phyloP scores from a whole-genome alignment of 2,797 vertebrate genomes.

The Amblyraja radiata region DNA sequence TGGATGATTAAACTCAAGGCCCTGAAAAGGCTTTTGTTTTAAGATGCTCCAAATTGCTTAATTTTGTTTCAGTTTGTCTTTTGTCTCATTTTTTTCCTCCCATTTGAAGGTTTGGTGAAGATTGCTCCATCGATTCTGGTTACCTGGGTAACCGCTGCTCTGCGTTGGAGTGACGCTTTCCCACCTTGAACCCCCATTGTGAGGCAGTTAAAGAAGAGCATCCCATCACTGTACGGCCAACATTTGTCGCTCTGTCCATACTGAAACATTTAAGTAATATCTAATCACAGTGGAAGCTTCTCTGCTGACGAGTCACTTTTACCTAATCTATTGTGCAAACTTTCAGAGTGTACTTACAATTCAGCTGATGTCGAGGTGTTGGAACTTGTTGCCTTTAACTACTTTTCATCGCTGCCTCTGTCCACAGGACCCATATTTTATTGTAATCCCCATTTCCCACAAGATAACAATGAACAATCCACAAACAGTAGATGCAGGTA shows the following conservation, averaged over 20 bases:
- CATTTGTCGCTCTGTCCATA: conserved; percentile 41
- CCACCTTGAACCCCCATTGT: conserved; percentile 52
- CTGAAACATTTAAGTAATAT: conserved; percentile 12
- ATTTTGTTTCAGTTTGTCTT: conserved; percentile 25
- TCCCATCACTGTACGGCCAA: conserved; percentile 59
- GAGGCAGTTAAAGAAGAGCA: conserved; percentile 51
- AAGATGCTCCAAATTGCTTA: neutral
- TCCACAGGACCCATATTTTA: conserved; percentile 50
- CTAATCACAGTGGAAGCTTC: neutral
- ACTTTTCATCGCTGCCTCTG: conserved; percentile 35
- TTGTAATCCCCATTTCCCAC: conserved; percentile 27
- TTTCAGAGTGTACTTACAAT: conserved; percentile 21
- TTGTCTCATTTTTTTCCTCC: conserved; percentile 55
- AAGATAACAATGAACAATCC: conserved; percentile 42
- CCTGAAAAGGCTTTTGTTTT: neutral
- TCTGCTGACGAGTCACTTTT: neutral
- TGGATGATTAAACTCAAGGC: neutral
- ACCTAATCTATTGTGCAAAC: neutral
- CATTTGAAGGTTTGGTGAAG: conserved; percentile 60
- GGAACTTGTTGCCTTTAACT: conserved; percentile 42
- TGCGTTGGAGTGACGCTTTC: conserved; percentile 57
- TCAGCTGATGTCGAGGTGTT: conserved; percentile 46
- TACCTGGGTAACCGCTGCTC: conserved; percentile 74
- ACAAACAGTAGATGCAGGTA: conserved; percentile 40
- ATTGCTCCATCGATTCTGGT: conserved; percentile 54